Conservation (phyloP, 2,888 invertebrate species). For the Antheraea assamensis region DNA sequence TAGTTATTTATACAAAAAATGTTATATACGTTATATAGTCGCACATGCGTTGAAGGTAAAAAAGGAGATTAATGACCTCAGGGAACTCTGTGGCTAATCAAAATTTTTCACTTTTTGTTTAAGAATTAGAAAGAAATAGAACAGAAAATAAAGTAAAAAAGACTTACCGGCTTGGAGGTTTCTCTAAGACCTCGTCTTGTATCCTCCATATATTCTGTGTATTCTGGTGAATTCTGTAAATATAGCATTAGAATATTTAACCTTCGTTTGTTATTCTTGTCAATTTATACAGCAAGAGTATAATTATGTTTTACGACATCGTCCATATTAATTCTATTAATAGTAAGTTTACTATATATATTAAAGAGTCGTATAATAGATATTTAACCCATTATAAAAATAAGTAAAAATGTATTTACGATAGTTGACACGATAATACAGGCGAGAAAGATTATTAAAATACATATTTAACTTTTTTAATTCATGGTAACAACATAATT, state of each 20-base stretch:
- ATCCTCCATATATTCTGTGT: constrained; percentile 59
- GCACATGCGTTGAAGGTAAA: no score
- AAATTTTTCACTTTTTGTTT: no score
- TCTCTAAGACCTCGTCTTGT: constrained; percentile 57
- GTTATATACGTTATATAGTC: no score
- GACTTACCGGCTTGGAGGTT: constrained; percentile 57
- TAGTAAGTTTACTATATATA: neutral
- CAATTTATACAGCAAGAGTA: neutral
- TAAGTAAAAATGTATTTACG: neutral
- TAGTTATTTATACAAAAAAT: no score
- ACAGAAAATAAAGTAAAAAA: neutral
- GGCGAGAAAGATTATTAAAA: neutral
- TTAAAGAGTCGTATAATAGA: neutral
- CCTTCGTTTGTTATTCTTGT: neutral
- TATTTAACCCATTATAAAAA: neutral
- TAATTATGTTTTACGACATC: neutral
- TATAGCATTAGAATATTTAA: neutral
- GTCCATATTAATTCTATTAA: neutral
- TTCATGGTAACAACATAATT: neutral
- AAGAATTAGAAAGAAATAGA: neutral
- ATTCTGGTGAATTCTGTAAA: constrained; percentile 60
- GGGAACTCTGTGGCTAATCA: no score
- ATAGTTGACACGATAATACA: no score
- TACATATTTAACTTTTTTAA: neutral
- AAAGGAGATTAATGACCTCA: no score